Evolutionary conservation across 2,797 vertebrate genomes (phyloP), one percentile per base, ranked within the genome.

Genomic region (Sebastes vulpes): DNA sequence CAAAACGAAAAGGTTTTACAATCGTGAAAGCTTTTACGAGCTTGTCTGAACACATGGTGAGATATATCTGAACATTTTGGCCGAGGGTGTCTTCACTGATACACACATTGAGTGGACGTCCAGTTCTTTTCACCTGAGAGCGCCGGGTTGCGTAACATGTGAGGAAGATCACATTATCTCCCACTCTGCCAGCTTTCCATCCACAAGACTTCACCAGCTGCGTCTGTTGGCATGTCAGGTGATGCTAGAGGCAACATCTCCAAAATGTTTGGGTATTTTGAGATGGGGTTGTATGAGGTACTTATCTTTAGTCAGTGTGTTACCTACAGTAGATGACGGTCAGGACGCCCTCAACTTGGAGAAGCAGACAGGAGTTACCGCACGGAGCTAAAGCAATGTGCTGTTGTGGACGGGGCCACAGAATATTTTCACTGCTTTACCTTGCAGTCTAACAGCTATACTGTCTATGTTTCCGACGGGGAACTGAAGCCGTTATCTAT

Each of bases 161-260:
- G 48, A 35, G 23, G 63, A n/a, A 14, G 28, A 50, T 59, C 72
- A 50, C 21, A 28, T 20, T 38, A n/a, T 67, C 54, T 52, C 35
- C 10, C 10, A 9, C 8, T 20, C 10, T 10, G 29, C 60, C 35
- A 38, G 52, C 35, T 18, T 46, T 58, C 65, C 23, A 18, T 60
- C 60, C 59, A 35, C 53, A 59, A 75, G 59, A 75, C 16, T 59
- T 46, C 38, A 28, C 31, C 65, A 23, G 32, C 50, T 69, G 74
- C 3, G 65, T 54, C 35, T 26, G 28, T 20, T 67, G 73, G 73
- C 73, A n/a, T 31, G 25, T 16, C 12, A 46, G 53, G 72, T 58
- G 26, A 50, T 6, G 38, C n/a, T 14, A 12, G 21, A 50, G 26
- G 72, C 38, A 25, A 52, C 3, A 25, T 21, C 35, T 65, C 25